Evolutionary conservation across 1,140 invertebrate species (phyloP).

Genomic region (Globodera rostochiensis): DNA sequence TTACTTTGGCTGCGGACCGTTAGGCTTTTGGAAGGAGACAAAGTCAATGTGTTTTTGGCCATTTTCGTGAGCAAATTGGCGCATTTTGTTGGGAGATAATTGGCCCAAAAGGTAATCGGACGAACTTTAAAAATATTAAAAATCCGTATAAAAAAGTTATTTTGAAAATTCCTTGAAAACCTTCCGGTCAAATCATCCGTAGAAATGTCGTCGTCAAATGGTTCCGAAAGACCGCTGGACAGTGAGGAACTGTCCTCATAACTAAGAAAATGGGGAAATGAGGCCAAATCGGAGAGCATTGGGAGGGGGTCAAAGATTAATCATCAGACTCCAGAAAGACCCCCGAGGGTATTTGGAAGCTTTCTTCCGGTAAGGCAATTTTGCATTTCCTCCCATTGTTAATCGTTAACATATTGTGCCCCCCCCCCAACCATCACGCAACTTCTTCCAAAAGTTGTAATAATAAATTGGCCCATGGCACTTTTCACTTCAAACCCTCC

Average conservation of each 20-base stretch:
- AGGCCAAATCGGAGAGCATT: not conserved
- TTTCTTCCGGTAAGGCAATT: no score
- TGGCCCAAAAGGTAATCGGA: conserved; percentile 12
- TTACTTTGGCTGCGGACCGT: not conserved
- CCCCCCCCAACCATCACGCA: no score
- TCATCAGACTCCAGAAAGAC: no score
- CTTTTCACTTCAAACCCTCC: no score
- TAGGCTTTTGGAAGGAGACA: not conserved
- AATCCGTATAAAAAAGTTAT: not conserved
- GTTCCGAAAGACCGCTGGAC: conserved; percentile 35
- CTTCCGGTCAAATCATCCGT: conserved; percentile 38
- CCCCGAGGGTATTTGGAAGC: no score
- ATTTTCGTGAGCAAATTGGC: not conserved
- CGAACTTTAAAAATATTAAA: conserved; percentile 12
- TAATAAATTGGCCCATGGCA: no score
- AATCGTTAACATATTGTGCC: no score
- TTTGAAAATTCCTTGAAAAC: not conserved
- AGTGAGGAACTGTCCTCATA: conserved; percentile 41
- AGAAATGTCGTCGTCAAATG: conserved; percentile 32
- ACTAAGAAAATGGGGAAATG: conserved; percentile 19
- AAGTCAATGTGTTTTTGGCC: conserved; percentile 14
- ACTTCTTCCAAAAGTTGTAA: no score
- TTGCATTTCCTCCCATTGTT: no score
- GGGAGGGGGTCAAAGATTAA: not conserved
- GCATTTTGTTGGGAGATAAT: conserved; percentile 14